Percentiles rank a stretch among this genome's conserved stretches.
Evolutionary conservation across 2,113 vertebrate genomes (phyloP).

Genomic region (Gadus chalcogrammus): DNA sequence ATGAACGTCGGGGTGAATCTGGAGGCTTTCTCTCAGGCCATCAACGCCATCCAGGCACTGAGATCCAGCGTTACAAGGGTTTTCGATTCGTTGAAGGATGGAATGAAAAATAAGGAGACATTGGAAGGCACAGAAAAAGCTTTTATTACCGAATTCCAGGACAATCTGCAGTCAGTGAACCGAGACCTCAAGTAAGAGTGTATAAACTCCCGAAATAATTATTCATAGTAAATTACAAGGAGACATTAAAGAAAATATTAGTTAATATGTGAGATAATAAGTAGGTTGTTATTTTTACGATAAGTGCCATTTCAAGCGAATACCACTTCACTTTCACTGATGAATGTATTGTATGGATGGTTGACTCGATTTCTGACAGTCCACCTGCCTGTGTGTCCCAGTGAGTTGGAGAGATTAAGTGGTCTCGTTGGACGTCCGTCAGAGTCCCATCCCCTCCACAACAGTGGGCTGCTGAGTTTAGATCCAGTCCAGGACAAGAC

Average conservation of each 20-base stretch:
- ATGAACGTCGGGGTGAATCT: slow-evolving; percentile 90
- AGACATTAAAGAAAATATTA: too few relatives aligned
- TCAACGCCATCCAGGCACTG: slow-evolving; percentile 91
- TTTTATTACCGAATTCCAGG: slow-evolving; percentile 90
- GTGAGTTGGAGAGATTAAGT: slow-evolving; percentile 89
- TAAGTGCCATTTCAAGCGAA: too few relatives aligned
- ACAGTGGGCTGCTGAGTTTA: slow-evolving; percentile 90
- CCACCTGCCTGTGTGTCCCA: slow-evolving; percentile 13
- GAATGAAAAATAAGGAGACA: slow-evolving; percentile 92
- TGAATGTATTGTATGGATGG: too few relatives aligned
- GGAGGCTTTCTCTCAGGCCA: slow-evolving; percentile 94
- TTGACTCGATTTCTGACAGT: too few relatives aligned
- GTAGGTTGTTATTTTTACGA: too few relatives aligned
- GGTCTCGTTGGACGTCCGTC: slow-evolving; percentile 93
- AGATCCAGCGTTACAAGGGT: slow-evolving; percentile 94
- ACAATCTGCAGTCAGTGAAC: slow-evolving; percentile 93
- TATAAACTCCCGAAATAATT: neutral
- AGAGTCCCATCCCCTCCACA: slow-evolving; percentile 95
- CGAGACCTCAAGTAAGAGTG: slow-evolving; percentile 88
- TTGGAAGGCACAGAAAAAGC: slow-evolving; percentile 89
- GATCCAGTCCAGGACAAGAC: slow-evolving; percentile 99
- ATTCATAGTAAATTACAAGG: neutral
- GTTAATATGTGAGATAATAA: too few relatives aligned
- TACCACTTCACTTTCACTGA: too few relatives aligned
- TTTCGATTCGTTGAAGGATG: slow-evolving; percentile 95